Percentiles rank a stretch among this genome's conserved stretches.
These are phyloP conservation scores for Thamnophis sirtalis DNA, from an alignment of 2,113 vertebrate species.

Conservation along the genomic window DNA sequence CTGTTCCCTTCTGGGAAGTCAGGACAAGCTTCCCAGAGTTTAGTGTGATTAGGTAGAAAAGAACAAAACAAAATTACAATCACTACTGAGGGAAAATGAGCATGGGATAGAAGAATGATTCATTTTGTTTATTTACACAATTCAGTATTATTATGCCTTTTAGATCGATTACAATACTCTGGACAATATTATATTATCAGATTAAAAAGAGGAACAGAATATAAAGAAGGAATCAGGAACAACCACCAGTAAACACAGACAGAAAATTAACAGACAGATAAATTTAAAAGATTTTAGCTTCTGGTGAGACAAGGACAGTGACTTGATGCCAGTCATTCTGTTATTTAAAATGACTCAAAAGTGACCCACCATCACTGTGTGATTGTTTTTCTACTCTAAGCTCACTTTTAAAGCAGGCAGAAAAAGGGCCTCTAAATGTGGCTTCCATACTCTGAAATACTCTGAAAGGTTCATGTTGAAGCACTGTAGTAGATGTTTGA, in stretches of 20 bases:
- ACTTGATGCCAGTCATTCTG: neutral
- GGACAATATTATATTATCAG: neutral
- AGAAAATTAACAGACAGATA: neutral
- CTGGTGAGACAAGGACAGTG: neutral
- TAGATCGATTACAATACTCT: neutral
- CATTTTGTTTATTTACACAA: neutral
- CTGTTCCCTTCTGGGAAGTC: conserved; percentile 1
- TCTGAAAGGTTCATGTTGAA: neutral
- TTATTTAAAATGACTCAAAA: neutral
- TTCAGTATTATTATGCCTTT: neutral
- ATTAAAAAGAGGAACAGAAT: neutral
- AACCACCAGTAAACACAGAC: neutral
- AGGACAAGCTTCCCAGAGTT: neutral
- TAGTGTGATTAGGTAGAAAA: neutral
- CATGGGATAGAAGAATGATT: neutral
- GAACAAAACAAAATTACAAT: neutral
- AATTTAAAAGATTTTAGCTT: neutral
- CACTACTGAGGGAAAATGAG: neutral
- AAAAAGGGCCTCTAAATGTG: neutral
- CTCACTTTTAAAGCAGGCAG: neutral
- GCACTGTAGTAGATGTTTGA: neutral
- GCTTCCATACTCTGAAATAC: neutral
- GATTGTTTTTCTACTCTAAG: neutral
- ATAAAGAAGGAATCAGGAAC: neutral
- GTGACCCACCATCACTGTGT: neutral